Conservation (phyloP, 2,888 invertebrate genomes). For the Scaptomyza flava region DNA sequence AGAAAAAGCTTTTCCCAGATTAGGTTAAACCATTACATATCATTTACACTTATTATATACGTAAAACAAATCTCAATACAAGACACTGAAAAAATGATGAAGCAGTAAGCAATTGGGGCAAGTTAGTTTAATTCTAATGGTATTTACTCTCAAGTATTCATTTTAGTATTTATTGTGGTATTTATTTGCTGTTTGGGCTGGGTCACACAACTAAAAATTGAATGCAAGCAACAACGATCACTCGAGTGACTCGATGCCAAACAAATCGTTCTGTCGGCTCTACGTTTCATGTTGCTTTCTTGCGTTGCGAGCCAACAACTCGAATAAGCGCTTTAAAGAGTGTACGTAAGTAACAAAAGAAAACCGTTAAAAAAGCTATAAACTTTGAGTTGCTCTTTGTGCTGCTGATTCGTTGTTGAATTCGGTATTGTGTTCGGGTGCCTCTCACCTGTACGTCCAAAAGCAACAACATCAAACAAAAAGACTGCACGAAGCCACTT, state of each 20-base stretch:
- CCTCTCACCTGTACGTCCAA: conserved; percentile 41
- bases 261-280: conserved; percentile 5
- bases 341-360: conserved; percentile 14
- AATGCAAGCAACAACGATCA: conserved; percentile 49
- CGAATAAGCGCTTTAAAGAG: conserved; percentile 7
- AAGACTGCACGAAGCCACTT: conserved; percentile 40
- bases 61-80: too few relatives aligned
- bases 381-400: conserved; percentile 28
- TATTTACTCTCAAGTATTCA: neutral
- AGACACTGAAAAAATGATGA: neutral
- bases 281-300: conserved; percentile 4
- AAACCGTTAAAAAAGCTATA: conserved; percentile 50
- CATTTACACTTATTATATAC: too few relatives aligned
- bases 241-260: neutral
- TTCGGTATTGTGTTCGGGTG: conserved; percentile 12
- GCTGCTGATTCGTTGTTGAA: conserved; percentile 33
- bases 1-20: too few relatives aligned
- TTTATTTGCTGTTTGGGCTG: neutral
- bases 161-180: conserved; percentile 2
- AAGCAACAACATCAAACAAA: conserved; percentile 6
- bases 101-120: neutral
- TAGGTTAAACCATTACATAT: too few relatives aligned
- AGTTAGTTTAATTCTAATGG: neutral
- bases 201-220: conserved; percentile 38
- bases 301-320: conserved; percentile 3